These are phyloP conservation scores for Drosophila greeni DNA, from an alignment of 2,888 invertebrate genomes.

Conservation along the genomic window DNA sequence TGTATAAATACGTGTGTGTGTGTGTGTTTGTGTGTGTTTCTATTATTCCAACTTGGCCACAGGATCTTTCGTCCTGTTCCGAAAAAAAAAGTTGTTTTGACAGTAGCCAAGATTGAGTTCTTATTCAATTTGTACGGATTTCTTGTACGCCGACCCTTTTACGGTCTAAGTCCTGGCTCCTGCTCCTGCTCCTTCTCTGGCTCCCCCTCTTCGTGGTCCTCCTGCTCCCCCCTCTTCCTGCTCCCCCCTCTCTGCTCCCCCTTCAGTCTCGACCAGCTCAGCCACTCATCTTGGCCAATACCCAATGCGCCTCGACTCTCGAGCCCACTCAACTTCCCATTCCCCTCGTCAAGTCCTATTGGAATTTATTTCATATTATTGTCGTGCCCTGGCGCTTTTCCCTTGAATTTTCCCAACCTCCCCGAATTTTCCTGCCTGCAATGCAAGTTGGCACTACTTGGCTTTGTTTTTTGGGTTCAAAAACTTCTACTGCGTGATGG, in stretches of 20 bases:
- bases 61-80: slow-evolving; percentile 13
- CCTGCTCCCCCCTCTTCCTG: not conserved
- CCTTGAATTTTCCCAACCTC: not conserved
- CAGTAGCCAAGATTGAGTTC: slow-evolving; percentile 72
- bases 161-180: slow-evolving; percentile 12
- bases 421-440: slow-evolving; percentile 9
- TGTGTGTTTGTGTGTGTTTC: slow-evolving; percentile 34
- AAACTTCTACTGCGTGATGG: slow-evolving; percentile 47
- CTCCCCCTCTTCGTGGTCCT: not conserved
- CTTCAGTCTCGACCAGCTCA: not conserved
- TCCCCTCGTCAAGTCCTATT: slow-evolving; percentile 33
- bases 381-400: slow-evolving; percentile 7
- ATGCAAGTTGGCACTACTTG: slow-evolving; percentile 48
- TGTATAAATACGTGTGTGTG: slow-evolving; percentile 2
- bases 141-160: slow-evolving; percentile 54
- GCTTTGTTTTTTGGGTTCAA: slow-evolving; percentile 61
- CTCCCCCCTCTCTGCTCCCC: too few species aligned
- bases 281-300: slow-evolving; percentile 13
- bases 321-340: slow-evolving; percentile 29
- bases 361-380: slow-evolving; percentile 70
- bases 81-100: slow-evolving; percentile 58
- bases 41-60: slow-evolving; percentile 45
- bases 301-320: slow-evolving; percentile 13
- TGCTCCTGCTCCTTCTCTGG: not conserved
- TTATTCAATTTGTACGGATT: slow-evolving; percentile 72